Conservation (phyloP, 2,797 vertebrate species). For the Poliocrania exsul region DNA sequence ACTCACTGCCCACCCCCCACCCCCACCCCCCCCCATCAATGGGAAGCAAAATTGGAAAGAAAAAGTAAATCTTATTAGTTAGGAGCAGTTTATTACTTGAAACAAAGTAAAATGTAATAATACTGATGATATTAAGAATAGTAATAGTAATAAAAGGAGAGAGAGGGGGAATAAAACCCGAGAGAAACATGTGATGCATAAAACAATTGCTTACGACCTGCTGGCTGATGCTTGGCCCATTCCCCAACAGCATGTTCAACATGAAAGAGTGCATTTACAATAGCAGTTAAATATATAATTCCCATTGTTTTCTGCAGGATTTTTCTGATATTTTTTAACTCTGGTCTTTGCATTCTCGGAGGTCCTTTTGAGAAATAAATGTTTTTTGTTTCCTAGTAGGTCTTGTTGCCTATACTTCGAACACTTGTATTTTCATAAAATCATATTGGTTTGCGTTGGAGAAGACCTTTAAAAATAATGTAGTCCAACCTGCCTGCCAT, state of each 20-base stretch:
- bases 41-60: neutral
- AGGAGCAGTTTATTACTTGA: neutral
- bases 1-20: neutral
- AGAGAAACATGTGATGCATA: neutral
- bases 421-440: neutral
- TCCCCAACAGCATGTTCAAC: neutral
- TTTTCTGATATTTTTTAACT: neutral
- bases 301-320: neutral
- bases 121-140: neutral
- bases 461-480: neutral
- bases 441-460: neutral
- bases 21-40: fast-evolving
- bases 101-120: neutral
- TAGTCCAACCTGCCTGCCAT: neutral
- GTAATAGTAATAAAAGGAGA: neutral
- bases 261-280: neutral
- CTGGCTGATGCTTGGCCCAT: fast-evolving
- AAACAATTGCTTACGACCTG: neutral
- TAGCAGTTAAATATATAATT: neutral
- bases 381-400: neutral
- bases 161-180: neutral
- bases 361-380: neutral
- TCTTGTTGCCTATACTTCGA: neutral
- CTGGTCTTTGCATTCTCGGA: neutral
- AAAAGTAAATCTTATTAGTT: neutral